Evolutionary conservation across 2,797 vertebrate species (phyloP).

Genomic region (Semaprochilodus insignis): DNA sequence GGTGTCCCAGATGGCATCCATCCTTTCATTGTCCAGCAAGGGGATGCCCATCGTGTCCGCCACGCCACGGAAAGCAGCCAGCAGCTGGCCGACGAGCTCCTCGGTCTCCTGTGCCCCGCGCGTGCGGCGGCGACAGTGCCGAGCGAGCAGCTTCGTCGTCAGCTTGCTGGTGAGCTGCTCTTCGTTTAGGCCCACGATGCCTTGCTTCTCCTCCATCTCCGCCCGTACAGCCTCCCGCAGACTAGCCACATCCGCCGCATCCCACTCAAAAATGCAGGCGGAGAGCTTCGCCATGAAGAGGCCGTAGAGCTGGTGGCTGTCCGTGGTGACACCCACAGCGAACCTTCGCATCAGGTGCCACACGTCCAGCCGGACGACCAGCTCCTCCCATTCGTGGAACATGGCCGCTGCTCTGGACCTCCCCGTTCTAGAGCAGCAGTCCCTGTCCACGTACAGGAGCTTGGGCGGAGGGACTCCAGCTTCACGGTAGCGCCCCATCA

Average conservation of each 20-base stretch:
- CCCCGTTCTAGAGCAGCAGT: too few relatives aligned
- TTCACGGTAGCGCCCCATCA: too few relatives aligned
- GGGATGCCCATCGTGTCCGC: constrained; percentile 45
- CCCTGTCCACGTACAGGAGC: too few relatives aligned
- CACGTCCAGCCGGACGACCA: too few relatives aligned
- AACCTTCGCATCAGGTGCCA: too few relatives aligned
- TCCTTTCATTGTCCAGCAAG: constrained; percentile 22
- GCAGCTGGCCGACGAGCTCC: constrained; percentile 34
- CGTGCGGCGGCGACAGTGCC: constrained; percentile 16
- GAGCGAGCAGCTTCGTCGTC: constrained; percentile 14
- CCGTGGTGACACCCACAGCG: too few relatives aligned
- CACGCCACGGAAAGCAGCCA: constrained; percentile 13
- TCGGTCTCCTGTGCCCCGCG: not conserved
- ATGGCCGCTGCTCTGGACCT: too few relatives aligned
- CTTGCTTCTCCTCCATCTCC: not conserved
- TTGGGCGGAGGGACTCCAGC: too few relatives aligned
- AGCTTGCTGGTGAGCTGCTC: not conserved
- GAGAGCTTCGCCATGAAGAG: not conserved
- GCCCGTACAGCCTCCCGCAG: not conserved
- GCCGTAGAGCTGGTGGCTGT: too few relatives aligned
- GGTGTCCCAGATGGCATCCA: constrained; percentile 35
- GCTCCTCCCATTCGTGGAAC: too few relatives aligned
- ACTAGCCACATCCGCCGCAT: not conserved
- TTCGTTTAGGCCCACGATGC: not conserved
- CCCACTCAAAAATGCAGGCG: not conserved